phyloP scores from a whole-genome alignment of 2,888 invertebrate genomes.

The Sycophila texana region DNA sequence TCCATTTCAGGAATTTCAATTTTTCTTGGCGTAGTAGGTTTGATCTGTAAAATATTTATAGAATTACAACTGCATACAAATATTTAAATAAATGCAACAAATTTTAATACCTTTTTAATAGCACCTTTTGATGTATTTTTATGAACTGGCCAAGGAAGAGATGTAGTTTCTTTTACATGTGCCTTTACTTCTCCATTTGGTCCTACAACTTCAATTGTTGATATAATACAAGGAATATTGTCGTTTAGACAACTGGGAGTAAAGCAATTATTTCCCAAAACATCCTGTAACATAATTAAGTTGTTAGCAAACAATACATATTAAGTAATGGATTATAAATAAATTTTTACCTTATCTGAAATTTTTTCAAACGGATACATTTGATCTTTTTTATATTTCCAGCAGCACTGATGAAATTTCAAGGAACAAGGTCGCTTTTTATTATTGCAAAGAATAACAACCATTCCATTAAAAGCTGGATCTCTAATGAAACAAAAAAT shows the following conservation, averaged over 20 bases:
- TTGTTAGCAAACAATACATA: constrained; percentile 5
- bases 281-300: constrained; percentile 24
- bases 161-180: constrained; percentile 45
- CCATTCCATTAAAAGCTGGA: constrained; percentile 66
- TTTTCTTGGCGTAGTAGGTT: constrained; percentile 13
- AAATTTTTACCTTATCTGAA: constrained; percentile 63
- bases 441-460: constrained; percentile 63
- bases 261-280: constrained; percentile 37
- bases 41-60: constrained; percentile 1
- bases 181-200: constrained; percentile 59
- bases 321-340: neutral
- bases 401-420: constrained; percentile 65
- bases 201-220: constrained; percentile 60
- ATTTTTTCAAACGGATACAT: constrained; percentile 59
- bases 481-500: constrained; percentile 60
- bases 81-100: neutral
- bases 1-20: neutral
- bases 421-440: constrained; percentile 60
- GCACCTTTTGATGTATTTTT: constrained; percentile 60
- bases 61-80: neutral
- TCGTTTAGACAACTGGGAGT: constrained; percentile 33
- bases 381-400: constrained; percentile 64
- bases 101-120: constrained; percentile 60
- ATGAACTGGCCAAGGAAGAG: constrained; percentile 22
- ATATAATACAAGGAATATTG: constrained; percentile 18